These are phyloP conservation scores for Solen grandis DNA, from an alignment of 1,140 invertebrate species.

Conservation along the genomic window DNA sequence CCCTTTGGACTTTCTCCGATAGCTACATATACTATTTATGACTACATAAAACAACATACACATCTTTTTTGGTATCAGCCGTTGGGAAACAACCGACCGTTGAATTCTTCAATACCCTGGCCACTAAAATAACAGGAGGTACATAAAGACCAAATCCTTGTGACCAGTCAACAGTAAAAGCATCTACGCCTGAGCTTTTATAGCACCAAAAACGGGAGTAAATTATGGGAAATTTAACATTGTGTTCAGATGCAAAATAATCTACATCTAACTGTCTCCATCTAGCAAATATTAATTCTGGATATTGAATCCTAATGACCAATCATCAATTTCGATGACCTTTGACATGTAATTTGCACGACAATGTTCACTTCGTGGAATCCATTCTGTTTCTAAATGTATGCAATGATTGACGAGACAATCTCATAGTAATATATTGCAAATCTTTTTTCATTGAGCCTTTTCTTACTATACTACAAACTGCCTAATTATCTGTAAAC, in stretches of 20 bases:
- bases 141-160: too few species aligned
- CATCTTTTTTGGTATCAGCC: too few species aligned
- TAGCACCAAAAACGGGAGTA: constrained; percentile 29
- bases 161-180: too few species aligned
- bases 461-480: too few species aligned
- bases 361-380: constrained; percentile 11
- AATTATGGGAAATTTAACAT: constrained; percentile 29
- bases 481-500: constrained; percentile 55
- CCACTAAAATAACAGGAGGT: too few species aligned
- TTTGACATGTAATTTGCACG: constrained; percentile 25
- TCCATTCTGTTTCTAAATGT: too few species aligned
- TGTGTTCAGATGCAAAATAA: too few species aligned
- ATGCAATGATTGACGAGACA: constrained; percentile 30
- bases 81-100: too few species aligned
- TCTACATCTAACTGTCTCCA: constrained; percentile 33
- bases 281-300: not conserved
- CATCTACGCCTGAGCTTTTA: too few species aligned
- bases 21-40: too few species aligned
- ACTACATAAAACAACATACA: too few species aligned
- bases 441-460: constrained; percentile 40
- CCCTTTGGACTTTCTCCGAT: too few species aligned
- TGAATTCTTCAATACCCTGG: constrained; percentile 25
- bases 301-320: constrained; percentile 16
- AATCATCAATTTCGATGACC: constrained; percentile 33
- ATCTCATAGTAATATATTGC: constrained; percentile 6